Conservation (phyloP, 2,113 vertebrate genomes). For the Aldabrachelys gigantea region DNA sequence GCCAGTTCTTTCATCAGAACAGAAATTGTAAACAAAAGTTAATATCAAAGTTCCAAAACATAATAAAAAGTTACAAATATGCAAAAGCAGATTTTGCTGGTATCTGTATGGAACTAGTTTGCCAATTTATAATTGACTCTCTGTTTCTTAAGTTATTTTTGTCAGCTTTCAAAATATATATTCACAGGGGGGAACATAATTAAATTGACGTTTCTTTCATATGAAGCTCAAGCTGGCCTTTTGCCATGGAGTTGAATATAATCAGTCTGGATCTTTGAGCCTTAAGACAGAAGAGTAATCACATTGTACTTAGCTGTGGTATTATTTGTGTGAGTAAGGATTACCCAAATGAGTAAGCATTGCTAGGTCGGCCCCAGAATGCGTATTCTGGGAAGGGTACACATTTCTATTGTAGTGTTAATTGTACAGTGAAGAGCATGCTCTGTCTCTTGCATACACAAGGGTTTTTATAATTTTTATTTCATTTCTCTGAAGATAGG, state of each 20-base stretch:
- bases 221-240: slow-evolving; percentile 31
- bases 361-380: neutral
- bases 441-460: neutral
- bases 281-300: slow-evolving; percentile 36
- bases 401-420: neutral
- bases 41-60: neutral
- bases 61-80: neutral
- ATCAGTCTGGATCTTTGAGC: neutral
- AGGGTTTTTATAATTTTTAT: neutral
- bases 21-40: neutral
- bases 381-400: neutral
- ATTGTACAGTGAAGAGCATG: neutral
- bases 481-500: neutral
- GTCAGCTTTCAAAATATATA: slow-evolving; percentile 22
- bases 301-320: slow-evolving; percentile 32
- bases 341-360: slow-evolving; percentile 21
- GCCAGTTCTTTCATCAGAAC: slow-evolving; percentile 34
- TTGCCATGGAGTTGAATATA: slow-evolving; percentile 43
- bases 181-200: slow-evolving; percentile 15
- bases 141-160: neutral
- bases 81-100: slow-evolving; percentile 8
- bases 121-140: slow-evolving; percentile 3
- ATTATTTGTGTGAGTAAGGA: slow-evolving; percentile 25
- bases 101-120: neutral
- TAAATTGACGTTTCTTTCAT: slow-evolving; percentile 28